These are phyloP conservation scores for Macrosiphum euphorbiae DNA, from an alignment of 2,888 invertebrate genomes.

Conservation along the genomic window DNA sequence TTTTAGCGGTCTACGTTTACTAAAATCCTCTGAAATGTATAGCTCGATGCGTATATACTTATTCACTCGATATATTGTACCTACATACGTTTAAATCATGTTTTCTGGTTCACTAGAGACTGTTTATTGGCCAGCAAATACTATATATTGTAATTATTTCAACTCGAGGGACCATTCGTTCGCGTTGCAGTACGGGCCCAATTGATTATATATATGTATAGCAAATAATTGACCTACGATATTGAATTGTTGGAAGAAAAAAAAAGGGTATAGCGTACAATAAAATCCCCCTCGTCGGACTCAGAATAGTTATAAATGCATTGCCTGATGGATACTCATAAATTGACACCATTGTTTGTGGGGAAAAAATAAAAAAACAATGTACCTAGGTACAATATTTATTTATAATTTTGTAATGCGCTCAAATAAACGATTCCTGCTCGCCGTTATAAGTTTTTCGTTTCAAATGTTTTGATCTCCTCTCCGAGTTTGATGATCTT, in stretches of 20 bases:
- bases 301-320: not conserved
- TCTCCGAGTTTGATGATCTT: not conserved
- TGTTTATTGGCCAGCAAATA: slow-evolving; percentile 41
- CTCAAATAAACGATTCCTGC: not conserved
- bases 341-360: not conserved
- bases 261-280: not conserved
- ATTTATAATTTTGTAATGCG: not conserved
- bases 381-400: not conserved
- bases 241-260: not conserved
- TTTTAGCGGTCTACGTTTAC: slow-evolving; percentile 37
- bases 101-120: slow-evolving; percentile 54
- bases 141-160: slow-evolving; percentile 48
- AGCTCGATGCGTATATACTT: not conserved
- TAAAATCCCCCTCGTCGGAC: not conserved
- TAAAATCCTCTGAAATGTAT: slow-evolving; percentile 47
- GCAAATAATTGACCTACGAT: slow-evolving; percentile 19
- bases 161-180: slow-evolving; percentile 39
- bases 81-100: slow-evolving; percentile 34
- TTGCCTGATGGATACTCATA: slow-evolving; percentile 14
- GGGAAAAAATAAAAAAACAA: not conserved
- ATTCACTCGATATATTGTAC: slow-evolving; percentile 27
- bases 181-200: not conserved
- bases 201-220: not conserved
- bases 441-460: not conserved
- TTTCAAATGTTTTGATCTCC: not conserved